Conservation (phyloP, 2,113 vertebrate genomes). For the Brachypodius melanocephalos region DNA sequence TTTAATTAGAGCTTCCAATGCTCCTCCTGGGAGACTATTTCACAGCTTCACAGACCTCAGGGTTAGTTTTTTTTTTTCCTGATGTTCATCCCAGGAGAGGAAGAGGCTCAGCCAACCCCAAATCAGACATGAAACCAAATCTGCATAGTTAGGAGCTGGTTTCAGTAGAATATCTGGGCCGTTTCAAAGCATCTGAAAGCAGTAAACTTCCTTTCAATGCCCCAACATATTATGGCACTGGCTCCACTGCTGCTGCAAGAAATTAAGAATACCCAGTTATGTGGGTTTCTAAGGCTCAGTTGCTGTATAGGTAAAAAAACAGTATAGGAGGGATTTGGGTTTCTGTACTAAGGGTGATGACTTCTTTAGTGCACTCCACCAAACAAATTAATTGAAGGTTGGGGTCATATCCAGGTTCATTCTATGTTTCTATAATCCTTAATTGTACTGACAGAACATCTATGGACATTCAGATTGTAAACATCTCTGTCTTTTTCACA, state of each 20-base stretch:
- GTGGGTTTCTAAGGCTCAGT: background rate
- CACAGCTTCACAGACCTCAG: conserved; percentile 50
- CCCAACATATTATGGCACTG: background rate
- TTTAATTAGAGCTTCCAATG: conserved; percentile 57
- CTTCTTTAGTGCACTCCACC: background rate
- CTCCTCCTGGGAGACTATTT: conserved; percentile 45
- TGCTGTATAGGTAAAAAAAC: background rate
- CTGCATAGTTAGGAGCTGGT: conserved; percentile 17
- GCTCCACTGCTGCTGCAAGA: background rate
- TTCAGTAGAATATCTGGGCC: conserved; percentile 7
- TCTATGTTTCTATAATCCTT: background rate
- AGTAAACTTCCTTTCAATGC: background rate
- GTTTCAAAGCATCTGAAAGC: conserved; percentile 15
- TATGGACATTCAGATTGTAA: background rate
- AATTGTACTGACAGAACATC: background rate
- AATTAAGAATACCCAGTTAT: background rate
- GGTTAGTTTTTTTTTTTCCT: conserved; percentile 43
- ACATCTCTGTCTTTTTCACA: background rate
- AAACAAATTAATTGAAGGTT: background rate
- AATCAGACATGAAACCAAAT: conserved; percentile 34
- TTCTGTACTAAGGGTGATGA: background rate
- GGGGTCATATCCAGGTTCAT: background rate
- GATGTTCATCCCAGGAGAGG: conserved; percentile 12
- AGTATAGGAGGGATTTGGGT: background rate
- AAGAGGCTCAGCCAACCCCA: conserved; percentile 4